A percentile compares a stretch with the other conserved stretches of the same genome.
Conservation (phyloP, 2,888 invertebrate genomes). For the Digitonthophagus gazella region DNA sequence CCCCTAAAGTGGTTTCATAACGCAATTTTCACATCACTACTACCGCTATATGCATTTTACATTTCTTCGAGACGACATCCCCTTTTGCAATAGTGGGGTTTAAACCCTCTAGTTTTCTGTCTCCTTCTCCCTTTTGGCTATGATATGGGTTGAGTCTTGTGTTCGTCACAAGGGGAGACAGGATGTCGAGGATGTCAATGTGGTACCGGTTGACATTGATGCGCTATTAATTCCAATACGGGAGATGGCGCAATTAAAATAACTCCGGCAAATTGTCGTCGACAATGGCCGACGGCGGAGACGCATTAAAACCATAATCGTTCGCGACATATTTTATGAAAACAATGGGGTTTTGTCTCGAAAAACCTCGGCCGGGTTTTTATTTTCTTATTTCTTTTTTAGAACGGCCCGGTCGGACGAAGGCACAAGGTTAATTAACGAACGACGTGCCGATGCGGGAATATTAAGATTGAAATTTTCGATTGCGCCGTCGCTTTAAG, state of each 20-base stretch:
- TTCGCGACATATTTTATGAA: constrained; percentile 16
- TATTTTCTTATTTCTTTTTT: not conserved
- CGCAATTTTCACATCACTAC: constrained; percentile 25
- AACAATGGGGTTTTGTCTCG: constrained; percentile 7
- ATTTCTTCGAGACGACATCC: constrained; percentile 20
- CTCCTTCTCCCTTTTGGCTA: constrained; percentile 5
- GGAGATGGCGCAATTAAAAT: constrained; percentile 32
- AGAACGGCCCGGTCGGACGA: not conserved
- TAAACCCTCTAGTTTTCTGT: not conserved
- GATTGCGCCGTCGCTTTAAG: not conserved
- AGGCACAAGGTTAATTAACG: not conserved
- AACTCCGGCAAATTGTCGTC: constrained; percentile 30
- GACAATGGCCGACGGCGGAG: constrained; percentile 10
- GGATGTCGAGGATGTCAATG: constrained; percentile 30
- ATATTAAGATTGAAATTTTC: not conserved
- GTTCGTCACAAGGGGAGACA: not conserved
- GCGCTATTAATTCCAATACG: constrained; percentile 19
- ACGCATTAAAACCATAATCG: constrained; percentile 18
- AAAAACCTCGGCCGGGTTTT: not conserved
- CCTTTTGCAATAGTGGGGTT: not conserved
- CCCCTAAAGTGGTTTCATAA: constrained; percentile 17
- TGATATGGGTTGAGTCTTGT: not conserved
- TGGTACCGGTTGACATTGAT: constrained; percentile 35
- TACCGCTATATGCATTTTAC: constrained; percentile 24
- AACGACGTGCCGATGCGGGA: too few relatives aligned